phyloP scores from a whole-genome alignment of 2,797 vertebrate species.

The Labroides dimidiatus region DNA sequence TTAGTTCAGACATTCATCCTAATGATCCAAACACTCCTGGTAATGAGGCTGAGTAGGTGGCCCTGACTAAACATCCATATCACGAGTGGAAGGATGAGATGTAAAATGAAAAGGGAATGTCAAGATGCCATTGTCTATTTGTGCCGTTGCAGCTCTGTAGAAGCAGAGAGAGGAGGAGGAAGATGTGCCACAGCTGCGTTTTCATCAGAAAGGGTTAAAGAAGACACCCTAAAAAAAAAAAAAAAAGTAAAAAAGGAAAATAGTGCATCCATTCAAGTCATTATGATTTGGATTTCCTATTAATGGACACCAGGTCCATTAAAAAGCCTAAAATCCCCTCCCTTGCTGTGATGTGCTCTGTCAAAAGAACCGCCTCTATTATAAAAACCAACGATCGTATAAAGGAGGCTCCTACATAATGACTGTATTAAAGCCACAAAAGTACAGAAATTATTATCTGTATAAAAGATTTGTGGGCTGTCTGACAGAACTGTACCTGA shows the following conservation, averaged over 20 bases:
- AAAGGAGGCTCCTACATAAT: too few species aligned
- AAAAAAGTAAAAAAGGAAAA: neutral
- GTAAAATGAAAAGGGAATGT: slow-evolving; percentile 20
- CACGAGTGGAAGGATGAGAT: slow-evolving; percentile 1
- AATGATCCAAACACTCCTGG: slow-evolving; percentile 11
- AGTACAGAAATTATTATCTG: too few species aligned
- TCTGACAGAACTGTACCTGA: too few species aligned
- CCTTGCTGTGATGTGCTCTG: neutral
- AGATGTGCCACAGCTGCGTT: neutral
- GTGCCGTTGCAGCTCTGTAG: neutral
- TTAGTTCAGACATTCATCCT: slow-evolving; percentile 27
- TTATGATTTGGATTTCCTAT: neutral
- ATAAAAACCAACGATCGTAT: neutral
- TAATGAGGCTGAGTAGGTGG: slow-evolving; percentile 23
- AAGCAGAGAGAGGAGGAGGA: neutral
- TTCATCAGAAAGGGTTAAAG: slow-evolving; percentile 11
- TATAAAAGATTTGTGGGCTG: too few species aligned
- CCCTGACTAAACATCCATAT: neutral
- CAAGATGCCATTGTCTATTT: slow-evolving; percentile 19
- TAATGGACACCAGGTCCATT: slow-evolving; percentile 2
- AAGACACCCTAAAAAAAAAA: neutral
- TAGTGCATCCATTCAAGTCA: neutral
- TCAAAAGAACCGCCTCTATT: neutral
- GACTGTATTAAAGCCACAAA: too few species aligned
- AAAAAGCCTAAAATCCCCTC: slow-evolving; percentile 18